Evolutionary conservation across 2,113 vertebrate species (phyloP), one percentile per base, ranked within the genome.

Genomic region (Hippocampus mohnikei): DNA sequence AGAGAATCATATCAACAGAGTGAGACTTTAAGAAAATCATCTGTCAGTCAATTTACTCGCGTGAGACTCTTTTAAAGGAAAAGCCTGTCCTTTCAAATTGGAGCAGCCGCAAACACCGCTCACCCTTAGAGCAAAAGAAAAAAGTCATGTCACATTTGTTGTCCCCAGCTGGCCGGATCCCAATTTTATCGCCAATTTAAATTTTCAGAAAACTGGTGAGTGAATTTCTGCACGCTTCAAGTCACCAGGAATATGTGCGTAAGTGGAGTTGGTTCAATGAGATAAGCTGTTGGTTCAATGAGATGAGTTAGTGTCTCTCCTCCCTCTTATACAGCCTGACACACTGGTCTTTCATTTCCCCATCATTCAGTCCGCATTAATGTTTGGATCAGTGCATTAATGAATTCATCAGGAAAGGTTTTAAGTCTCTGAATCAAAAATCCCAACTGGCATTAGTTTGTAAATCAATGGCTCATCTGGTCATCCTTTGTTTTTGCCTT

Each of bases 1-100:
- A 33, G 21, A 71, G 20, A 42, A 61, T 62, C 67, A 70, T 33
- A 64, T 77, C 9, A 72, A 81, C 79, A 75, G 44, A 56, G 55
- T 53, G 50, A 9, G n/a, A 66, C 52, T 79, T 77, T 56, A 63
- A 25, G 60, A 37, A 52, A 70, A n/a, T 68, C 56, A 65, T 75
- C 80, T 77, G 74, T 74, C 67, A 63, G 84, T 81, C 72, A 81
- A 78, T 84, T 75, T 75, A 73, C 80, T 63, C 74, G 76, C 50
- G 40, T 64, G 66, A 80, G 84, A 53, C 53, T 68, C 62, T 73
- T 76, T 72, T 74, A 56, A 72, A 79, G 80, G 76, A 79, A 81
- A 78, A 67, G 61, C 46, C 74, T 70, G 74, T 73, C 72, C 77
- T 85, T 63, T 8, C 69, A 82, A 69, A 87, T 82, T 72, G 80